These are phyloP conservation scores for Dallia pectoralis DNA, from an alignment of 2,797 vertebrate species.

Conservation along the genomic window DNA sequence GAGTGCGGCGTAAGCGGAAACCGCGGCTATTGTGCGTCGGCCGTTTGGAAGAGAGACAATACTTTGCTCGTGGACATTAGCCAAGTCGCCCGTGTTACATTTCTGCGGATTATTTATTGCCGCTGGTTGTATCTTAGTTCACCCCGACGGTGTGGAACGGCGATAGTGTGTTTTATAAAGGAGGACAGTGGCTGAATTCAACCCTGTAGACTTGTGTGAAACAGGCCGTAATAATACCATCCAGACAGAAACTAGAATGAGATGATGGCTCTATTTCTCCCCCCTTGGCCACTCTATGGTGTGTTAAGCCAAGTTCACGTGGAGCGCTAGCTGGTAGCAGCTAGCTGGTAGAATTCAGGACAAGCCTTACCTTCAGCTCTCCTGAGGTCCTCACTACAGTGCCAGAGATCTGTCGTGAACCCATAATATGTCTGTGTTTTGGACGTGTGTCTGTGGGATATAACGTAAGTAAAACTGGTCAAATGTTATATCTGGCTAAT, in stretches of 20 bases:
- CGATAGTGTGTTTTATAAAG: too few species aligned
- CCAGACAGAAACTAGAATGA: slow-evolving; percentile 43
- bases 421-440: too few species aligned
- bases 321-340: slow-evolving; percentile 56
- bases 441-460: too few species aligned
- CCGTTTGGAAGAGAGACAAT: not conserved
- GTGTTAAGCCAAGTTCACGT: slow-evolving; percentile 61
- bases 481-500: too few species aligned
- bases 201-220: slow-evolving; percentile 35
- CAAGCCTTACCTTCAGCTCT: slow-evolving; percentile 35
- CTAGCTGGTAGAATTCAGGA: slow-evolving; percentile 49
- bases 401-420: slow-evolving; percentile 42
- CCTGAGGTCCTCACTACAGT: slow-evolving; percentile 57
- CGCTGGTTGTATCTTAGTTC: not conserved
- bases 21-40: not conserved
- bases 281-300: slow-evolving; percentile 43
- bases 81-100: not conserved
- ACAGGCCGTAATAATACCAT: slow-evolving; percentile 28
- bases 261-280: slow-evolving; percentile 53
- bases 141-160: too few species aligned
- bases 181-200: slow-evolving; percentile 14
- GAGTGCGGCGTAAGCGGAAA: slow-evolving; percentile 26
- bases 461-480: too few species aligned
- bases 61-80: not conserved
- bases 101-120: not conserved